These are phyloP conservation scores for Grapholita molesta DNA, from an alignment of 1,140 invertebrate species.

Conservation along the genomic window DNA sequence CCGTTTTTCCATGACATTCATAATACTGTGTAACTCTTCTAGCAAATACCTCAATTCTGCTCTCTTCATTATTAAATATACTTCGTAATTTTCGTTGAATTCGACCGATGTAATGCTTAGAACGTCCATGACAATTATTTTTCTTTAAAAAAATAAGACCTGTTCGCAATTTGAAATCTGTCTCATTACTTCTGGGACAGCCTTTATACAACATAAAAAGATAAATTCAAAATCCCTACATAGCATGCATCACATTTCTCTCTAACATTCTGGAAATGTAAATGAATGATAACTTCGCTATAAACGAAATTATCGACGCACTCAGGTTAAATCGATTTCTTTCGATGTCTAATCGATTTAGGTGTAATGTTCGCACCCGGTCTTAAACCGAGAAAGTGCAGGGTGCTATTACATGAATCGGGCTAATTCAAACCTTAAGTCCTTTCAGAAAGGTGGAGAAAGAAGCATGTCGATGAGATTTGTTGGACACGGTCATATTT, in stretches of 20 bases:
- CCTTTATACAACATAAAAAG: too few species aligned
- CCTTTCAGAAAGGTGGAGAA: background rate
- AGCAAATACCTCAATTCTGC: too few species aligned
- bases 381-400: constrained; percentile 35
- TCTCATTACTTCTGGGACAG: too few species aligned
- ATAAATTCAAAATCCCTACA: background rate
- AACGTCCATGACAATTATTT: too few species aligned
- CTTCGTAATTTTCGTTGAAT: too few species aligned
- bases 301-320: constrained; percentile 52
- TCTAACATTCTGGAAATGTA: constrained; percentile 25
- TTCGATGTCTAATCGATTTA: constrained; percentile 68
- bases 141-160: too few species aligned
- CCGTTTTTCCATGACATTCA: too few species aligned
- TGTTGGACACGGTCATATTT: constrained; percentile 45
- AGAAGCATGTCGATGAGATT: background rate
- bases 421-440: background rate
- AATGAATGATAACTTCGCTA: constrained; percentile 49
- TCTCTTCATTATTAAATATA: too few species aligned
- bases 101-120: too few species aligned
- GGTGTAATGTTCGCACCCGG: constrained; percentile 52
- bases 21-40: too few species aligned
- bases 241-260: constrained; percentile 25
- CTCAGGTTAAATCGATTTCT: constrained; percentile 60
- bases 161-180: too few species aligned
- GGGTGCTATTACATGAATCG: background rate